These are phyloP conservation scores for Theonella swinhoei DNA, from an alignment of 37 sponge, comb jelly and placozoan genomes.

Conservation along the genomic window DNA sequence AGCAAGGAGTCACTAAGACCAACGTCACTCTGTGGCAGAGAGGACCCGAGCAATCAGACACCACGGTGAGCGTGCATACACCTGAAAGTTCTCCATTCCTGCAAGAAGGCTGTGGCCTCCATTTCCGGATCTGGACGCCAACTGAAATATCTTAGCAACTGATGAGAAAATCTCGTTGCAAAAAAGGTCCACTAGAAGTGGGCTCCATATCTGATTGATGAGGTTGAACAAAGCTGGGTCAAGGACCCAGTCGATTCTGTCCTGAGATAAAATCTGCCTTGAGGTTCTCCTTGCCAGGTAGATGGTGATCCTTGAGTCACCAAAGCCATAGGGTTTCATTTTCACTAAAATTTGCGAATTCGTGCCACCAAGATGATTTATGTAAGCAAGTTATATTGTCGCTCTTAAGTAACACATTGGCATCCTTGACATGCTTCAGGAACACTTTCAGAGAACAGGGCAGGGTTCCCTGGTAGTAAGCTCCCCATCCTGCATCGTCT, in stretches of 20 bases:
- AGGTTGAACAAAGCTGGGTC: no score
- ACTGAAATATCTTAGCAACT: no score
- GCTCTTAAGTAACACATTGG: not conserved
- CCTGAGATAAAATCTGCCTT: constrained; percentile 32
- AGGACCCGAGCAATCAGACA: no score
- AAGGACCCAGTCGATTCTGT: constrained; percentile 47
- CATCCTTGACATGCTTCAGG: not conserved
- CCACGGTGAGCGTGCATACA: no score
- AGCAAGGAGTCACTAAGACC: no score
- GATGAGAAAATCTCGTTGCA: constrained; percentile 38
- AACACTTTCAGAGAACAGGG: constrained; percentile 21
- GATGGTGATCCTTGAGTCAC: constrained; percentile 23
- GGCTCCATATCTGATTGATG: constrained; percentile 11
- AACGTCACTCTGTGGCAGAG: no score
- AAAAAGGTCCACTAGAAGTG: constrained; percentile 47
- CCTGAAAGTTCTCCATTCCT: no score
- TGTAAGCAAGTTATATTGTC: constrained; percentile 28
- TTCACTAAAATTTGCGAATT: not conserved
- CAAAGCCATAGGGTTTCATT: constrained; percentile 2
- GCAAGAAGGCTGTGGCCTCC: no score
- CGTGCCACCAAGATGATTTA: constrained; percentile 42
- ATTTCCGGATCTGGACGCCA: no score
- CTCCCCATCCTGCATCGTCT: constrained; percentile 49
- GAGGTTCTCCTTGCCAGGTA: constrained; percentile 19
- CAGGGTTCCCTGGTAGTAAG: not conserved